A percentile compares a stretch with the other conserved stretches of the same genome.
Conservation (phyloP, 2,888 invertebrate genomes). For the Caenorhabditis afra region DNA sequence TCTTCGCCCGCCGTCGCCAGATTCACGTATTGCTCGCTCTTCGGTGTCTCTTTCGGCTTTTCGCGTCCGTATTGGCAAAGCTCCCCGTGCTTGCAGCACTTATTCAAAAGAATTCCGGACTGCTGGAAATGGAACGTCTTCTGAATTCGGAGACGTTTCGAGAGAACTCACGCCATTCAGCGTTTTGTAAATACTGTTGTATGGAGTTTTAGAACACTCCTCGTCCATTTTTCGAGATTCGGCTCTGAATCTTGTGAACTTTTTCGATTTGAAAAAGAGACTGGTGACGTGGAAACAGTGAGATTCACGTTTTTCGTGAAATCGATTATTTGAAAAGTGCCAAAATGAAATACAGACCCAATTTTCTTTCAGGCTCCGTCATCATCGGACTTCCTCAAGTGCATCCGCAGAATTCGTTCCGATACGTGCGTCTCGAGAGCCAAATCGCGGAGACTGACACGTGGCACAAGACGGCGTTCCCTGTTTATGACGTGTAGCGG, state of each 20-base stretch:
- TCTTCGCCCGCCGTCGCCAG: slow-evolving; percentile 11
- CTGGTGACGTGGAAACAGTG: no score
- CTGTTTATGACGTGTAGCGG: slow-evolving; percentile 45
- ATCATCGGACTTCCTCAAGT: slow-evolving; percentile 58
- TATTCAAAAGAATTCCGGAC: slow-evolving; percentile 1
- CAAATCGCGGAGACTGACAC: slow-evolving; percentile 38
- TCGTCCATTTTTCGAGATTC: slow-evolving; percentile 10
- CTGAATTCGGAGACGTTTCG: background rate
- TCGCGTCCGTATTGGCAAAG: slow-evolving; percentile 20
- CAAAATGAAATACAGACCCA: no score
- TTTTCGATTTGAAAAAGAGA: background rate
- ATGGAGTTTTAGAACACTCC: slow-evolving; percentile 30
- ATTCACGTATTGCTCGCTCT: slow-evolving; percentile 36
- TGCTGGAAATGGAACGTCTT: background rate
- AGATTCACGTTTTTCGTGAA: no score
- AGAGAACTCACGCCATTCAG: slow-evolving; percentile 29
- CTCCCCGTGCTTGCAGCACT: slow-evolving; percentile 29
- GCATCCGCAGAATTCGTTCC: slow-evolving; percentile 40
- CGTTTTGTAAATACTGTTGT: slow-evolving; percentile 37
- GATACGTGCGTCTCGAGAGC: slow-evolving; percentile 44
- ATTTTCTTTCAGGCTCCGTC: slow-evolving; percentile 47
- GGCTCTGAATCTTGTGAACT: background rate
- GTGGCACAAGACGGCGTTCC: slow-evolving; percentile 57
- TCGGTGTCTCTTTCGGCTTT: slow-evolving; percentile 4
- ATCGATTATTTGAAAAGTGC: no score